These are phyloP conservation scores for Maconellicoccus hirsutus DNA, from an alignment of 1,140 invertebrate genomes.

Conservation along the genomic window DNA sequence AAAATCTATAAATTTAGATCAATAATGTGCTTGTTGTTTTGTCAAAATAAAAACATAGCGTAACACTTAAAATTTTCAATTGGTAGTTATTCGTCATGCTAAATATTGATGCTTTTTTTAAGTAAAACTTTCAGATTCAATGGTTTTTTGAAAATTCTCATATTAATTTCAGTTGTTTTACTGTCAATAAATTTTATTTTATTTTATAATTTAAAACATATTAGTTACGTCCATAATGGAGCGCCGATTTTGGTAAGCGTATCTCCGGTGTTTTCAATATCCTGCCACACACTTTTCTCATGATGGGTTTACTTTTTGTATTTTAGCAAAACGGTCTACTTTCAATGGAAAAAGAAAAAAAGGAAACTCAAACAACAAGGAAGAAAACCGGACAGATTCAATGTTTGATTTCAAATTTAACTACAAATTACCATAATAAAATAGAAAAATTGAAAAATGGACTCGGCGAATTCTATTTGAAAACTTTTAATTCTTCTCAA, in stretches of 20 bases:
- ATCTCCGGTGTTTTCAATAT: neutral
- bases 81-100: too few relatives aligned
- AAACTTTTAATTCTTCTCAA: neutral
- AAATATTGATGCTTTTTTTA: too few relatives aligned
- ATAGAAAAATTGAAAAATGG: neutral
- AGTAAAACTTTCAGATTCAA: neutral
- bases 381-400: neutral
- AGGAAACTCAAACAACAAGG: neutral
- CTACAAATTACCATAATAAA: neutral
- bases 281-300: neutral
- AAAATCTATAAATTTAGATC: too few relatives aligned
- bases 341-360: neutral
- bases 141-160: neutral
- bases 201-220: neutral
- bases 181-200: neutral
- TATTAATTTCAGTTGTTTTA: neutral
- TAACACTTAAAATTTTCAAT: too few relatives aligned
- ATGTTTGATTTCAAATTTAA: neutral
- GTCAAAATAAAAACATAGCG: too few relatives aligned
- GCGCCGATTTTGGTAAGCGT: neutral
- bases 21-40: too few relatives aligned
- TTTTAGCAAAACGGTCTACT: neutral
- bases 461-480: neutral
- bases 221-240: neutral
- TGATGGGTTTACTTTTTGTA: neutral